Conservation (phyloP, 2,888 invertebrate species). For the Eupelmus urozonus region DNA sequence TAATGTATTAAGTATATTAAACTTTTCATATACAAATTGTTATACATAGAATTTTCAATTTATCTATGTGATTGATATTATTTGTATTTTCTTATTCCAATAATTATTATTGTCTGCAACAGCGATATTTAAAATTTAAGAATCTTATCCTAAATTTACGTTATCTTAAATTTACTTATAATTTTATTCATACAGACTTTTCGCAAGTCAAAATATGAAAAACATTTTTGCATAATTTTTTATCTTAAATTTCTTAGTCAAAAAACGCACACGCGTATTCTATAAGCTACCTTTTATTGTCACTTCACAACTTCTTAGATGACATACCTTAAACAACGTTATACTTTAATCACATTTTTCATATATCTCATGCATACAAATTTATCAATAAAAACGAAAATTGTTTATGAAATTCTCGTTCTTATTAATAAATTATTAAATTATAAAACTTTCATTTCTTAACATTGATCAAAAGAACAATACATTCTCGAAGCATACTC, state of each 20-base stretch:
- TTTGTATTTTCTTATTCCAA: constrained; percentile 17
- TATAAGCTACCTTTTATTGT: constrained; percentile 75
- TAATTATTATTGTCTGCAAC: constrained; percentile 56
- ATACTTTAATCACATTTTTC: constrained; percentile 3
- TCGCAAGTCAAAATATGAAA: constrained; percentile 12
- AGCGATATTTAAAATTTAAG: constrained; percentile 50
- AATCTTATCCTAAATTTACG: constrained; percentile 18
- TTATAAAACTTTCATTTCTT: too few relatives aligned
- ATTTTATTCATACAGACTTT: not conserved
- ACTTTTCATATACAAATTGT: constrained; percentile 15
- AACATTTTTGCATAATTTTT: constrained; percentile 36
- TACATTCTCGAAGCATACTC: not conserved
- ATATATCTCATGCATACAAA: not conserved
- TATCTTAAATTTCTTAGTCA: constrained; percentile 16
- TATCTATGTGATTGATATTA: constrained; percentile 1
- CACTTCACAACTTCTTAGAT: constrained; percentile 74
- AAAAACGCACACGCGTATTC: constrained; percentile 62
- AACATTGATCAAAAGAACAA: not conserved
- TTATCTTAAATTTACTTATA: not conserved
- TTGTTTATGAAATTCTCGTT: not conserved
- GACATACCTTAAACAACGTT: constrained; percentile 38
- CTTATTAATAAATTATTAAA: not conserved
- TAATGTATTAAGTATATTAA: constrained; percentile 5
- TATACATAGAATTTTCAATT: constrained; percentile 15
- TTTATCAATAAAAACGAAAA: too few relatives aligned